A percentile compares a stretch with the other conserved stretches of the same genome.
These are phyloP conservation scores for Trachymyrmex septentrionalis DNA, from an alignment of 1,140 invertebrate species.

Conservation along the genomic window DNA sequence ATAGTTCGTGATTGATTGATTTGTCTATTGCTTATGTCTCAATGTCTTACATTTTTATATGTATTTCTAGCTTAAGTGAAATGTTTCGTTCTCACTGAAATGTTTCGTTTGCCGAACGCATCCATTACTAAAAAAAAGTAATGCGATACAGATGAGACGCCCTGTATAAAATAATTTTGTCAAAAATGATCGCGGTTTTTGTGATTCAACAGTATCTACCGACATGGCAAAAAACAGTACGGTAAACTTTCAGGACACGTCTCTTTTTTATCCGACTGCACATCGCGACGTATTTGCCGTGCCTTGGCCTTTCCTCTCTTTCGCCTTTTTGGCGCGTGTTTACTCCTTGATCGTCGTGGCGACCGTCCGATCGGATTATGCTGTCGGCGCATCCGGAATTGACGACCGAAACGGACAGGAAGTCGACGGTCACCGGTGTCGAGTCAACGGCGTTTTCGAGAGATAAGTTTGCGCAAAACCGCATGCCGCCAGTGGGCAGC, in stretches of 20 bases:
- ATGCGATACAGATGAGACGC: background rate
- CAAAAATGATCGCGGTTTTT: constrained; percentile 11
- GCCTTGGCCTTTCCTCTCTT: background rate
- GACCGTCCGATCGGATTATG: constrained; percentile 45
- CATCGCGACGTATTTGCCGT: constrained; percentile 45
- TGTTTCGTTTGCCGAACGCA: too few relatives aligned
- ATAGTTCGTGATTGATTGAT: too few relatives aligned
- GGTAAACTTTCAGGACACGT: constrained; percentile 29
- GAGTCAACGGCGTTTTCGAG: constrained; percentile 12
- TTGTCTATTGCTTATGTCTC: too few relatives aligned
- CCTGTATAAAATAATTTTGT: background rate
- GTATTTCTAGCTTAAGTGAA: too few relatives aligned
- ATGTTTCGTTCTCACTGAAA: too few relatives aligned
- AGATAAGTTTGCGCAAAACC: constrained; percentile 59
- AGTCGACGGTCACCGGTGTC: constrained; percentile 29
- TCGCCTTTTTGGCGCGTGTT: constrained; percentile 39
- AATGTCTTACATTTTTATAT: too few relatives aligned
- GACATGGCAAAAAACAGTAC: constrained; percentile 3
- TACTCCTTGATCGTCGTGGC: constrained; percentile 22
- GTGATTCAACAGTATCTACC: background rate
- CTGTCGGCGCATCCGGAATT: constrained; percentile 40
- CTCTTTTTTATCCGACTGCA: constrained; percentile 20
- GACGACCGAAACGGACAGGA: constrained; percentile 50
- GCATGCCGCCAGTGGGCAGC: background rate
- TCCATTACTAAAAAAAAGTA: background rate